Conservation (phyloP, 2,888 invertebrate genomes). For the Tiphia femorata region DNA sequence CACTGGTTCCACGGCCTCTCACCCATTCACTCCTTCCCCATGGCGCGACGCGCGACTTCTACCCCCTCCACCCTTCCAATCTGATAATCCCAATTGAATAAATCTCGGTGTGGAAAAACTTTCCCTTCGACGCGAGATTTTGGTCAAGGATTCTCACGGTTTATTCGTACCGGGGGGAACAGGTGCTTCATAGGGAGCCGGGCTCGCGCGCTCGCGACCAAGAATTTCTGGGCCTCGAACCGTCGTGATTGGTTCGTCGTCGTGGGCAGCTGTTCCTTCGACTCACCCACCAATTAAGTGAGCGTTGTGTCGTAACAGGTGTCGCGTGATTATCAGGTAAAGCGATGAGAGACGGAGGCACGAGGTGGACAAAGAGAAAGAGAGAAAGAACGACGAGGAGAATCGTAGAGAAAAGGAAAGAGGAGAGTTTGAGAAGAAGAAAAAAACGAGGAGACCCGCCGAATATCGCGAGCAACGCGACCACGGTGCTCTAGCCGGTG, state of each 20-base stretch:
- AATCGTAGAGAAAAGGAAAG: too few relatives aligned
- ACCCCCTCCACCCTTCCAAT: too few relatives aligned
- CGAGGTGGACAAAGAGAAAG: too few relatives aligned
- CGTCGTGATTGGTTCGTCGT: slow-evolving; percentile 49
- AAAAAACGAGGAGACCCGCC: too few relatives aligned
- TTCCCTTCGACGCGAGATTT: slow-evolving; percentile 22
- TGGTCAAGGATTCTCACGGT: slow-evolving; percentile 41
- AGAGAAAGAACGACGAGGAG: too few relatives aligned
- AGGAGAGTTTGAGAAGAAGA: too few relatives aligned
- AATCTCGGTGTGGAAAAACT: neutral
- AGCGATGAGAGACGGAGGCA: slow-evolving; percentile 17
- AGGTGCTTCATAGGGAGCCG: slow-evolving; percentile 40
- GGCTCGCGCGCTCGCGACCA: slow-evolving; percentile 39
- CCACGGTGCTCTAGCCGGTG: too few relatives aligned
- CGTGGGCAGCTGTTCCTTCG: slow-evolving; percentile 51
- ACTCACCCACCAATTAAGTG: slow-evolving; percentile 47
- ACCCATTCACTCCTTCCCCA: too few relatives aligned
- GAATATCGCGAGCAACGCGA: too few relatives aligned
- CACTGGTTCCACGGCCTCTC: too few relatives aligned
- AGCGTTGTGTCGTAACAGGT: slow-evolving; percentile 53
- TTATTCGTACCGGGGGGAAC: slow-evolving; percentile 29
- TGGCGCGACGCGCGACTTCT: neutral
- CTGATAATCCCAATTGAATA: too few relatives aligned
- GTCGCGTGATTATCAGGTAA: slow-evolving; percentile 48
- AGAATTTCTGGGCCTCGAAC: slow-evolving; percentile 41